Percentiles rank a stretch among this genome's conserved stretches.
Evolutionary conservation across 2,113 vertebrate genomes (phyloP).

Genomic region (Scolopax mira): DNA sequence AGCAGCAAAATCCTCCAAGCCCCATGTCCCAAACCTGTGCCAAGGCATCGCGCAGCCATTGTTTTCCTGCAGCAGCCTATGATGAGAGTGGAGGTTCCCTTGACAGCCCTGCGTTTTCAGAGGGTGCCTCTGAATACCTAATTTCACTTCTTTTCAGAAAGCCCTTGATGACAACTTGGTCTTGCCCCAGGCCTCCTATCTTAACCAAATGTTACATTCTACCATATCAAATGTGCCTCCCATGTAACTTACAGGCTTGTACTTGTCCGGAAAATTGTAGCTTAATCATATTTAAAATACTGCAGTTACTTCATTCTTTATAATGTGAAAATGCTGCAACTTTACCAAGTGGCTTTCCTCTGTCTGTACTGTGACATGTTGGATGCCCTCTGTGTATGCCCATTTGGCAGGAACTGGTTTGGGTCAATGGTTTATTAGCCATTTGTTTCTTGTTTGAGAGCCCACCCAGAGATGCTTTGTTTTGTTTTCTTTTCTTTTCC

Average conservation of each 20-base stretch:
- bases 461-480: background rate
- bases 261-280: background rate
- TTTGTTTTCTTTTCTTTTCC: background rate
- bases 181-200: background rate
- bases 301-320: background rate
- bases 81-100: background rate
- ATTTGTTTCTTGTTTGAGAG: background rate
- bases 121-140: background rate
- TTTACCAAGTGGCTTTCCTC: background rate
- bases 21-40: background rate
- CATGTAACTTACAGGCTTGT: background rate
- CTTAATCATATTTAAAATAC: background rate
- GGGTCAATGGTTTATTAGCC: background rate
- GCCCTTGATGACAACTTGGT: background rate
- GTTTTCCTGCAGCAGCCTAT: background rate
- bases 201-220: background rate
- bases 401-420: background rate
- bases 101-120: background rate
- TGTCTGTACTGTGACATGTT: accelerated
- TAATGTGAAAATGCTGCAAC: background rate
- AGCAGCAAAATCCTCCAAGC: background rate
- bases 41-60: background rate
- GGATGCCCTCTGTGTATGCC: background rate
- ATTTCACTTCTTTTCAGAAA: background rate
- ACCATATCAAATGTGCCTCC: background rate